Percentiles rank a stretch among this genome's conserved stretches.
These are phyloP conservation scores for Abramis brama DNA, from an alignment of 2,113 vertebrate genomes.

Conservation along the genomic window DNA sequence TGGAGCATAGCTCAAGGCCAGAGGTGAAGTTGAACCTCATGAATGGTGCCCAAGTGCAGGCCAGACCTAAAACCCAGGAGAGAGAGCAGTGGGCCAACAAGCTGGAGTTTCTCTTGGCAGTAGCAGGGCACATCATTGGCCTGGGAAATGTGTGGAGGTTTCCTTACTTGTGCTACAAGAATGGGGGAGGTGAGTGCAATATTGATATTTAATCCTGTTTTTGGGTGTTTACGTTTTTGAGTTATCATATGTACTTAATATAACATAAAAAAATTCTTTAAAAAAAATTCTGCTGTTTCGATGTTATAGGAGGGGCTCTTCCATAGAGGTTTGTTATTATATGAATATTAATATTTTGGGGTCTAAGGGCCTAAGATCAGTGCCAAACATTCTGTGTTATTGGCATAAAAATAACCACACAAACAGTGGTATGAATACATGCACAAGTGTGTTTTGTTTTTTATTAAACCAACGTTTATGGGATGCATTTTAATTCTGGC, in stretches of 20 bases:
- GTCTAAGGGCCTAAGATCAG: background rate
- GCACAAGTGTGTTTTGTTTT: background rate
- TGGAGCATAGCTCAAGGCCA: constrained; percentile 51
- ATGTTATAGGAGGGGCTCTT: background rate
- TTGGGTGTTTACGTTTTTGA: background rate
- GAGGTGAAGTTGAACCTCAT: constrained; percentile 46
- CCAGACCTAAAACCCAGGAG: constrained; percentile 56
- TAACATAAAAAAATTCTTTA: too few relatives aligned
- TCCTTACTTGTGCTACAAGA: constrained; percentile 81
- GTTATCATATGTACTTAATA: background rate
- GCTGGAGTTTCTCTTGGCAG: constrained; percentile 73
- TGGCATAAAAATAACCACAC: background rate
- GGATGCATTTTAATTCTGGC: background rate
- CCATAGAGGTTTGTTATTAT: background rate
- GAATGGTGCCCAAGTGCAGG: constrained; percentile 24
- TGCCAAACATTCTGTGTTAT: background rate
- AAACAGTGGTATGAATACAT: constrained; percentile 13
- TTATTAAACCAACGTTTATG: background rate
- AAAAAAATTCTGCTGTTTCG: background rate
- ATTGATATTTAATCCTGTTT: background rate
- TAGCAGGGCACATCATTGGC: constrained; percentile 75
- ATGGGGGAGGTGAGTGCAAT: constrained; percentile 74
- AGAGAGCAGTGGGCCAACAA: constrained; percentile 75
- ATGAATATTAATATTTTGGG: background rate
- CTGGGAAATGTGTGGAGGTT: constrained; percentile 81